Percentiles rank a stretch among this genome's conserved stretches.
Evolutionary conservation across 1,140 invertebrate genomes (phyloP).

Genomic region (Lysiphlebus fabarum): DNA sequence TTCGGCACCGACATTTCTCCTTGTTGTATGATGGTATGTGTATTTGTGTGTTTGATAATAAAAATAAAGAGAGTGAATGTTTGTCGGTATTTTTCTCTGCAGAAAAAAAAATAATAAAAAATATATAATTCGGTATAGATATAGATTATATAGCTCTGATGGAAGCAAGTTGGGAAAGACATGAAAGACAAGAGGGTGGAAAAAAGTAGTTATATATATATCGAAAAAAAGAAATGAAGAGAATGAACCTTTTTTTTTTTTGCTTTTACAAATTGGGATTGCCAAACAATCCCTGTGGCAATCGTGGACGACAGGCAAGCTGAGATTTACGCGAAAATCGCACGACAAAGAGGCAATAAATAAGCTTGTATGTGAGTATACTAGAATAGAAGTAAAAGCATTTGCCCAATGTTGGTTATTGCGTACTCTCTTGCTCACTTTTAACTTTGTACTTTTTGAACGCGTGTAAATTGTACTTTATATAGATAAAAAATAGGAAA

Average conservation of each 20-base stretch:
- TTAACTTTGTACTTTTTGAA: too few relatives aligned
- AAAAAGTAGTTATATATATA: conserved; percentile 2
- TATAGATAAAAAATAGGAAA: neutral
- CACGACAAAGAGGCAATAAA: conserved; percentile 17
- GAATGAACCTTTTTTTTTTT: neutral
- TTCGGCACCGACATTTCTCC: conserved; percentile 25
- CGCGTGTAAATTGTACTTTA: too few relatives aligned
- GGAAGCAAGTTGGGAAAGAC: too few relatives aligned
- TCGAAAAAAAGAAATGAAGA: neutral
- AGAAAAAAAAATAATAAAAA: too few relatives aligned
- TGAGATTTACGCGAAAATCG: conserved; percentile 22
- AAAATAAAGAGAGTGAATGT: too few relatives aligned
- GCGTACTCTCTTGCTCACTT: too few relatives aligned
- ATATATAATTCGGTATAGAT: too few relatives aligned
- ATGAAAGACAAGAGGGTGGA: neutral
- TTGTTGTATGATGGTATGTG: neutral
- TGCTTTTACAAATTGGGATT: conserved; percentile 17
- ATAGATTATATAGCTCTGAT: too few relatives aligned
- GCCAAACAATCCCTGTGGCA: conserved; percentile 24
- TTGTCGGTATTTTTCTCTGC: too few relatives aligned
- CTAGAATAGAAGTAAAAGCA: too few relatives aligned
- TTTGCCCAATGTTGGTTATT: too few relatives aligned
- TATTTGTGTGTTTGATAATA: neutral
- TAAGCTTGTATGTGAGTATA: neutral
- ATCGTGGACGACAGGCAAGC: conserved; percentile 21